Evolutionary conservation across 2,113 vertebrate genomes (phyloP).

Genomic region (Etia nguti): DNA sequence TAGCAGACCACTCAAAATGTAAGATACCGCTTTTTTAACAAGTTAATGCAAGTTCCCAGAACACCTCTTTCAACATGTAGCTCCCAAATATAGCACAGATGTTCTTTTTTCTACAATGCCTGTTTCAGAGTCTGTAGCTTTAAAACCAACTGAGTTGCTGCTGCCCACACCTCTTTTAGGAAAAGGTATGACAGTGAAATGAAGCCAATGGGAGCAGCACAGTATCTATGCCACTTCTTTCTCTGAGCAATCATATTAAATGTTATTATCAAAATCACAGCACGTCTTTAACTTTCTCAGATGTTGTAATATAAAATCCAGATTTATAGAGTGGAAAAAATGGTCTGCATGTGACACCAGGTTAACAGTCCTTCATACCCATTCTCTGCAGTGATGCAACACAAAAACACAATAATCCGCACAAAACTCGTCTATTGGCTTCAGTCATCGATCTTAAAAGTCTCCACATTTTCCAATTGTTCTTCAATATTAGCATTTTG

Average conservation of each 20-base stretch:
- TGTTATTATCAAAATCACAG: neutral
- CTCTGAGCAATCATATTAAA: neutral
- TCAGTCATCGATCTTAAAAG: neutral
- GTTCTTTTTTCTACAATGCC: neutral
- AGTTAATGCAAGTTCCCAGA: neutral
- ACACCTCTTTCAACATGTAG: neutral
- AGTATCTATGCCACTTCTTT: neutral
- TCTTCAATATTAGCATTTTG: neutral
- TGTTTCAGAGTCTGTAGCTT: neutral
- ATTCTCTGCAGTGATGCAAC: neutral
- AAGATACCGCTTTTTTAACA: neutral
- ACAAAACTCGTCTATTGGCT: neutral
- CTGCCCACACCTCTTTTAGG: neutral
- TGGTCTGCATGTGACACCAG: neutral
- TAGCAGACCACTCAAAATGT: neutral
- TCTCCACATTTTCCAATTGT: neutral
- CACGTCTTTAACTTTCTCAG: neutral
- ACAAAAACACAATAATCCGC: neutral
- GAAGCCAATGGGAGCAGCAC: neutral
- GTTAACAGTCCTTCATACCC: neutral
- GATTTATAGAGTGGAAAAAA: neutral
- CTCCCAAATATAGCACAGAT: neutral
- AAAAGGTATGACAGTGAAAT: neutral
- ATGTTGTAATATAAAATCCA: neutral
- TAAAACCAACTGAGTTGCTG: neutral